Evolutionary conservation across 2,888 invertebrate genomes (phyloP).

Genomic region (Stenotaenia linearis): DNA sequence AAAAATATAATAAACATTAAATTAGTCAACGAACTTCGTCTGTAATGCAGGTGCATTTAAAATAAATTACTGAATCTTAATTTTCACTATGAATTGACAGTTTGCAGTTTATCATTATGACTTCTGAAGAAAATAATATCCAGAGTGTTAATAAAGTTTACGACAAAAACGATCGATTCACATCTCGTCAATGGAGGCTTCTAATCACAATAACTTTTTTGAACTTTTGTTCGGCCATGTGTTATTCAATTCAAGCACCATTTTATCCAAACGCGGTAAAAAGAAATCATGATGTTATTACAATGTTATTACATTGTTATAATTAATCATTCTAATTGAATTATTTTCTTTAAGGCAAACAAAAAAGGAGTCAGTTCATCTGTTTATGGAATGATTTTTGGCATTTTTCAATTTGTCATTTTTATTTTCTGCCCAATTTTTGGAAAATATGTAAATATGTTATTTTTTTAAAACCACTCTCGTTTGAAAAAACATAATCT

Average conservation of each 20-base stretch:
- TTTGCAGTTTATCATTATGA: no score
- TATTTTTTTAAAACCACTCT: no score
- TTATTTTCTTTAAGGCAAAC: slow-evolving; percentile 58
- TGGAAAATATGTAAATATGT: slow-evolving; percentile 32
- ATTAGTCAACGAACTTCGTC: no score
- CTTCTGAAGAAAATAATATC: no score
- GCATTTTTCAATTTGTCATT: slow-evolving; percentile 75
- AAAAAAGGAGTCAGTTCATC: slow-evolving; percentile 73
- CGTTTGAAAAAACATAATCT: no score
- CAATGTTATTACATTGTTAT: background rate
- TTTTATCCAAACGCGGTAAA: background rate
- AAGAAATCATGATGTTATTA: background rate
- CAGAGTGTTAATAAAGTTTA: no score
- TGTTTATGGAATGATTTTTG: slow-evolving; percentile 81
- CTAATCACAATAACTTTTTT: background rate
- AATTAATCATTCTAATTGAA: background rate
- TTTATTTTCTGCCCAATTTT: slow-evolving; percentile 78
- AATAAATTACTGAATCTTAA: no score
- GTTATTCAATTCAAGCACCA: background rate
- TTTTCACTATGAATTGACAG: no score
- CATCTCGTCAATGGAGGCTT: background rate
- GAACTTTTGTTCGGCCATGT: background rate
- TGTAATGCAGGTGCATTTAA: no score
- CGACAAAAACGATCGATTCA: background rate
- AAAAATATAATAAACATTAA: no score